Evolutionary conservation across 2,113 vertebrate genomes (phyloP).

Genomic region (Irena cyanogastra): DNA sequence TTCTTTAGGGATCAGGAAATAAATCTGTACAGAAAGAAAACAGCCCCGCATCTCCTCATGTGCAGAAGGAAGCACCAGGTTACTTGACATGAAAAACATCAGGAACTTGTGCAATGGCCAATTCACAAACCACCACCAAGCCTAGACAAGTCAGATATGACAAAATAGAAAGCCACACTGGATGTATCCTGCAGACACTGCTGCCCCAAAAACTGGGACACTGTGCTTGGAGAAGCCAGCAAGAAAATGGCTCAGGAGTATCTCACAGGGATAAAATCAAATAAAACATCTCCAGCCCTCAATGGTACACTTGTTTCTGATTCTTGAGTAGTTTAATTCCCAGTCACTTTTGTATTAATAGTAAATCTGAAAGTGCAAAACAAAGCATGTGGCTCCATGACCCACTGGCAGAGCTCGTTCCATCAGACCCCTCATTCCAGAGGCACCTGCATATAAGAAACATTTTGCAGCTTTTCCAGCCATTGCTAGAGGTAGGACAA

Average conservation of each 20-base stretch:
- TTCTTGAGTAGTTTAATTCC: neutral
- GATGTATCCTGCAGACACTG: neutral
- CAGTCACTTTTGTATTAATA: neutral
- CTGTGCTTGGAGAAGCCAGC: neutral
- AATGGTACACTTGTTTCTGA: neutral
- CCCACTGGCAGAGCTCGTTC: neutral
- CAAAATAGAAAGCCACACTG: neutral
- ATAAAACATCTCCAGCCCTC: neutral
- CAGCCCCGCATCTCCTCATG: fast-evolving
- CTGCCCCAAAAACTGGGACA: neutral
- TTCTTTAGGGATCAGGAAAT: neutral
- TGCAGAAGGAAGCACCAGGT: neutral
- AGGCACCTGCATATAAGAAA: neutral
- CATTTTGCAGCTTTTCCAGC: neutral
- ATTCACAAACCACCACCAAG: neutral
- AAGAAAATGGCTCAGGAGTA: neutral
- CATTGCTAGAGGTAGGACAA: neutral
- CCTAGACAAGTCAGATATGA: neutral
- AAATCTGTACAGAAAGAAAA: neutral
- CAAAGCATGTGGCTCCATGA: neutral
- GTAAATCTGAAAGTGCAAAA: neutral
- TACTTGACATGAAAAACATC: neutral
- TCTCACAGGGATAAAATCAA: neutral
- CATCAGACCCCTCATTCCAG: neutral
- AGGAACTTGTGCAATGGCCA: neutral